Evolutionary conservation across 2,797 vertebrate species (phyloP), one percentile per base, ranked within the genome.

Genomic region (Intellagama lesueurii): DNA sequence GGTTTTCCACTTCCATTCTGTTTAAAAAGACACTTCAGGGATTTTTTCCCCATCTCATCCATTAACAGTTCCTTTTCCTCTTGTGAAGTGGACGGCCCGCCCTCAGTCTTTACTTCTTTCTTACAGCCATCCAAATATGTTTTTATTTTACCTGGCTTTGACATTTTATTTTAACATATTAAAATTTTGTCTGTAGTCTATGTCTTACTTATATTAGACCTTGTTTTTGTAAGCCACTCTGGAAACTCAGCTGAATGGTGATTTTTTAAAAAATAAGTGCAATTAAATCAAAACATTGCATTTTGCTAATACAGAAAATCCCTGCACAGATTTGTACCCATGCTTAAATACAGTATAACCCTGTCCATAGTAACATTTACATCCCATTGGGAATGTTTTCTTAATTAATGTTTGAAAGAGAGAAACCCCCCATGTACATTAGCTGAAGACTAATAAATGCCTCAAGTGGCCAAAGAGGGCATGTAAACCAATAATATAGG

Each of bases 401-500:
- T 80, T 81, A 87, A 75, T 87, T 88, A 85, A 85, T 8, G 85
- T 56, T 86, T 89, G n/a, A 16, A 56, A 89, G 70, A 86, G n/a
- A 40, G 70, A 47, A 75, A 76, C 1, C 12, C 12, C 73, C 80
- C 81, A 44, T 24, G 0, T 83, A 88, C 85, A 22, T 92, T 76
- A 82, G 88, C 8, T 84, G 40, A 81, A 84, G 82, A 66, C 85
- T 88, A 88, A 88, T 22, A 92, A 70, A 28, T 70, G 69, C 76
- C n/a, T 89, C 81, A 56, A 26, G 47, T 85, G 28, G 9, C 86
- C 69, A 70, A 56, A 89, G 72, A 66, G 47, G 7, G 68, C 77
- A 88, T 52, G 19, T 85, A 90, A 88, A 90, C 85, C 72, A 87
- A 68, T 91, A 90, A 92, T 92, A 88, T 30, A 88, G 73, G 1